These are phyloP conservation scores for Tychaedon coryphoeus DNA, from an alignment of 2,113 vertebrate species.

Conservation along the genomic window DNA sequence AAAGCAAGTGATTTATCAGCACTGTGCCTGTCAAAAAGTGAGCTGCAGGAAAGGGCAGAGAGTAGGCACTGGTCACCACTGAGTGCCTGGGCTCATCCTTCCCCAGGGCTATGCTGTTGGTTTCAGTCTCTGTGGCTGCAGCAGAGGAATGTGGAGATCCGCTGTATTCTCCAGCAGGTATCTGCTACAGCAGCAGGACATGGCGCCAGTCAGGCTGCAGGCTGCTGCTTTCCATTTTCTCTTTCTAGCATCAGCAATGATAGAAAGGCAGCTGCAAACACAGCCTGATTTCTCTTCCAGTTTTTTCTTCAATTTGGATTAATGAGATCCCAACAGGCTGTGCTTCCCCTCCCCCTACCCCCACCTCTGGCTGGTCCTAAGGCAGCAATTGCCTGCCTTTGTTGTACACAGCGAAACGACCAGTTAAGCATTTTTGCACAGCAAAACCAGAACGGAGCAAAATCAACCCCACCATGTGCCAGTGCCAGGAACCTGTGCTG, in stretches of 20 bases:
- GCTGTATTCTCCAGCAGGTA: fast-evolving
- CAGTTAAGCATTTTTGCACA: constrained; percentile 16
- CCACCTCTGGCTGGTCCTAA: neutral
- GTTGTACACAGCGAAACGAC: neutral
- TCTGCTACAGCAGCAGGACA: fast-evolving
- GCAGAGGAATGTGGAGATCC: fast-evolving
- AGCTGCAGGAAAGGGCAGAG: neutral
- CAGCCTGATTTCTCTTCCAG: neutral
- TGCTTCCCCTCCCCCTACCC: neutral
- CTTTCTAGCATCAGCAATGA: neutral
- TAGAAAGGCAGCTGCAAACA: neutral
- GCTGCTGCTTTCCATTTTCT: neutral
- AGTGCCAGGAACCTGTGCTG: neutral
- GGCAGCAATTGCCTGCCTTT: neutral
- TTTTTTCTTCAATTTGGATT: neutral
- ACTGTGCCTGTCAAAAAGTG: fast-evolving
- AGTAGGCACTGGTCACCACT: fast-evolving
- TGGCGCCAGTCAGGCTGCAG: neutral
- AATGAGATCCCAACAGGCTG: neutral
- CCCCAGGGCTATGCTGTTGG: fast-evolving
- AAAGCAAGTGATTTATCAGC: neutral
- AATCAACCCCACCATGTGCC: neutral
- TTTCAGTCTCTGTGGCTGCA: neutral
- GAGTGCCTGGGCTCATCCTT: fast-evolving
- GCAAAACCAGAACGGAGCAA: neutral